These are phyloP conservation scores for Periphyllus acericola DNA, from an alignment of 2,888 invertebrate genomes.

Conservation along the genomic window DNA sequence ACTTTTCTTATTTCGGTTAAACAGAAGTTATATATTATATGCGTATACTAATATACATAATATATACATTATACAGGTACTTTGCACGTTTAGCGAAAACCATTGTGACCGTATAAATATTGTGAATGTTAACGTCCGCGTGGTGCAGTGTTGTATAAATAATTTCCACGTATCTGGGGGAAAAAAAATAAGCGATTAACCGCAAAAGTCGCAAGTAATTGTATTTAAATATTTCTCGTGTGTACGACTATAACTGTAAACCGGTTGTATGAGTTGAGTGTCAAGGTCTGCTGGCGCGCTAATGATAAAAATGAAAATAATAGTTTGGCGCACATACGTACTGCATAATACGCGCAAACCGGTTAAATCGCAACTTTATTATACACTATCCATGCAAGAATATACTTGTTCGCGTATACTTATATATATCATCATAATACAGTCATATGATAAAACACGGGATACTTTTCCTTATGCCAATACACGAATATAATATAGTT, in stretches of 20 bases:
- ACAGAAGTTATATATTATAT: not conserved
- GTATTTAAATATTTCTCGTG: constrained; percentile 21
- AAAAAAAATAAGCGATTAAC: constrained; percentile 9
- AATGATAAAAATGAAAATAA: constrained; percentile 51
- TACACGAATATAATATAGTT: not conserved
- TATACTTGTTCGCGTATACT: not conserved
- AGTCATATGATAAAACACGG: not conserved
- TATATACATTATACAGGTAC: not conserved
- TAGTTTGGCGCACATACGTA: constrained; percentile 3
- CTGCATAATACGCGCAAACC: constrained; percentile 29
- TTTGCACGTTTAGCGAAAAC: not conserved
- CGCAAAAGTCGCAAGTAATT: constrained; percentile 36
- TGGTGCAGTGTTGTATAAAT: not conserved
- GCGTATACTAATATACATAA: not conserved
- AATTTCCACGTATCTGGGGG: not conserved
- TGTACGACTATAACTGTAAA: constrained; percentile 39
- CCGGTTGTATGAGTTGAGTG: constrained; percentile 49
- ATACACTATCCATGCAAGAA: not conserved
- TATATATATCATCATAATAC: not conserved
- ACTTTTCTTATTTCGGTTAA: constrained; percentile 4
- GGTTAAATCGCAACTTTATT: constrained; percentile 20
- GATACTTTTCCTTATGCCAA: not conserved
- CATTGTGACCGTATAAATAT: constrained; percentile 19
- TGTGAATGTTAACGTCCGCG: constrained; percentile 18
- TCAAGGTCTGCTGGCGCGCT: constrained; percentile 44